Evolutionary conservation across 2,113 vertebrate genomes (phyloP), one percentile per base, ranked within the genome.

Genomic region (Salvelinus alpinus): DNA sequence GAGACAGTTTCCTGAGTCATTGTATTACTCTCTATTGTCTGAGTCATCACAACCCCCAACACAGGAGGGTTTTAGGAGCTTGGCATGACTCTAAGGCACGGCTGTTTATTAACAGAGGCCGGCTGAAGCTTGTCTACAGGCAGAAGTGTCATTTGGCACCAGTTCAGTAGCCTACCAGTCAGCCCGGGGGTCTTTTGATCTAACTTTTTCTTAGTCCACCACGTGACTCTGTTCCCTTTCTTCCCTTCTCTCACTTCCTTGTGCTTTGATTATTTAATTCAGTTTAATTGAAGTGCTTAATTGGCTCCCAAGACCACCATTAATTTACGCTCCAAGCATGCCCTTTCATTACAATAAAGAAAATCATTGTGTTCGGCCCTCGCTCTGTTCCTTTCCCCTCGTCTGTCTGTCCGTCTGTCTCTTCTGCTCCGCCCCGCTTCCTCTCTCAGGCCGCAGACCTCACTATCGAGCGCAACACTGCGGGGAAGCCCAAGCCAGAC

Each of bases 361-460:
- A 20, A 82, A 85, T 85, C 77, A 47, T 69, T 81, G 75, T 84
- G 12, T 68, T 4, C 54, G 78, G 74, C 4, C 75, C 73, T 76
- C 0, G 75, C 22, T 48, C n/a, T 70, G 20, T 70, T 13, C 9
- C 16, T 38, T 27, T 66, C 64, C 38, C 3, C 66, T 60, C 29
- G 3, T 13, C 47, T 27, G 31, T 82, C 38, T 25, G 29, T 70
- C 54, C 51, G 25, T 62, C 73, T 18, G 16, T 18, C 27, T 22
- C 0, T 70, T 38, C 4, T 75, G 24, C 74, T 73, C 20, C 59
- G 25, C 44, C 51, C 8, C 3, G 27, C 27, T 66, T 2, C 54
- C 69, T 44, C 66, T 60, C 71, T 62, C 86, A 97, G 96, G 94
- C 95, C 1, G 82, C 93, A 0, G 94, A 96, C 38, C 78, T 97